Base-by-base conservation (phyloP, 2,888 invertebrate genomes). In the Lingula anatina region DNA sequence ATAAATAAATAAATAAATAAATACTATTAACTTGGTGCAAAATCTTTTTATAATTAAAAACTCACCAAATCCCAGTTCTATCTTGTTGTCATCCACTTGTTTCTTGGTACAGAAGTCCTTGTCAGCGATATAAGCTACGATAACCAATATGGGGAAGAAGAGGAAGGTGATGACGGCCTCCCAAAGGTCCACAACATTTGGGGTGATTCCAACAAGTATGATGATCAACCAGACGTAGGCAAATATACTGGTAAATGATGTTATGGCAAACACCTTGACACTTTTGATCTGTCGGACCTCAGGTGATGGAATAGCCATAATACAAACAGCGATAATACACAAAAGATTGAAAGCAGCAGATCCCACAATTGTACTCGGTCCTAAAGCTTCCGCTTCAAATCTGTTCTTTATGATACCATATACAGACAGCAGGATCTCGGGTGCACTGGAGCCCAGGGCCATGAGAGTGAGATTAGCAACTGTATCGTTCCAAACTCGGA, bases 141-240 rank as follows among this genome's bases (percentile, higher is more conserved):
- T 53, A 20, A 83, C 81, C 40, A 84, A 74, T 5, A 81, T 55
- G 1, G 82, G 81, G 68, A 84, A 83, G 58, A 83, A 76, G 25
- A 81, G 60, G 47, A 84, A 75, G 0, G 83, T 84, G 41, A 83
- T 60, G 3, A 80, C 64, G 0, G 83, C 83, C 63, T 84, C 83
- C 83, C 83, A 83, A 9, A 81, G 57, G 43, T 82, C 81, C 27
- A 83, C 61, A 47, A 61, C 69, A 53, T 73, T 68, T 0, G 79
- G 79, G 0, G 80, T 71, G 35, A 76, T 70, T 23, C 61, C 67
- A 9, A 76, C 68, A 48, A 83, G 70, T 50, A 82, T 78, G 26
- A 83, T 62, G 41, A 82, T 70, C 27, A 84, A 71, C 84, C 84
- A 84, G 39, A 83, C 60, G 69, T 84, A 84, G 7, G 84, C 83